Percentiles rank a stretch among this genome's conserved stretches.
These are phyloP conservation scores for Ferrisia virgata DNA, from an alignment of 2,888 invertebrate species.

Conservation along the genomic window DNA sequence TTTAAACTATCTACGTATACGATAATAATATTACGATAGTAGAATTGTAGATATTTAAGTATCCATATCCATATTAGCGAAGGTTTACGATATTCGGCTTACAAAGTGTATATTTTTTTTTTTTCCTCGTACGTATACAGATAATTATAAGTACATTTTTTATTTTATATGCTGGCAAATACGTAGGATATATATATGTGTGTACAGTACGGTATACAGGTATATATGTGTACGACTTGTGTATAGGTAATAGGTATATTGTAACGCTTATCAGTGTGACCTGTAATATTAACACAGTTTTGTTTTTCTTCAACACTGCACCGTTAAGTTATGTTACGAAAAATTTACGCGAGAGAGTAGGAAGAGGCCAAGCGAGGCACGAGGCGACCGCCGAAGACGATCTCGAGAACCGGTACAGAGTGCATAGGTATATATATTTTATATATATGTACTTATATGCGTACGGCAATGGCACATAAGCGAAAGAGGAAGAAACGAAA, in stretches of 20 bases:
- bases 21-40: not conserved
- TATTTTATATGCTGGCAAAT: too few relatives aligned
- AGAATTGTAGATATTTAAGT: not conserved
- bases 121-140: not conserved
- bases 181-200: not conserved
- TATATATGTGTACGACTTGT: not conserved
- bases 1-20: not conserved
- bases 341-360: not conserved
- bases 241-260: not conserved
- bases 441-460: too few relatives aligned
- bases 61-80: too few relatives aligned
- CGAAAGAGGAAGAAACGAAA: not conserved
- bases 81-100: conserved; percentile 4
- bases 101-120: not conserved
- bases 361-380: not conserved
- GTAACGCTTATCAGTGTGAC: not conserved
- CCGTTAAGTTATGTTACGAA: not conserved
- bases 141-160: too few relatives aligned
- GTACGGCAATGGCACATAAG: not conserved
- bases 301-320: too few relatives aligned
- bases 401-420: not conserved
- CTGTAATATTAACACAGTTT: conserved; percentile 22
- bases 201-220: not conserved
- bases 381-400: not conserved
- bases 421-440: too few relatives aligned